A percentile compares a stretch with the other conserved stretches of the same genome.
Evolutionary conservation across 2,888 invertebrate genomes (phyloP).

Genomic region (Orthonevra nobilis): DNA sequence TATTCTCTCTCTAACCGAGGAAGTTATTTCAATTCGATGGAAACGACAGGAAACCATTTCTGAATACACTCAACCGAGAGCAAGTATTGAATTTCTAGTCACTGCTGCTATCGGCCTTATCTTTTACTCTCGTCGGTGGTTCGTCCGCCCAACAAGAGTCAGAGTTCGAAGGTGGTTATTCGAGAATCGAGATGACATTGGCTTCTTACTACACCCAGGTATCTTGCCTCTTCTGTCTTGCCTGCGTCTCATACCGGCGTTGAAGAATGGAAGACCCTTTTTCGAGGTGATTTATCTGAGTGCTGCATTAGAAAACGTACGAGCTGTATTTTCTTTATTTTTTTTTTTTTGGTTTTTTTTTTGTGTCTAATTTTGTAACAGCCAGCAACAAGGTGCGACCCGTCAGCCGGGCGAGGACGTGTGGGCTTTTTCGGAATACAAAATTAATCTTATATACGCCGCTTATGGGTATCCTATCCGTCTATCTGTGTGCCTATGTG

Average conservation of each 20-base stretch:
- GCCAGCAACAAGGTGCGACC: constrained; percentile 53
- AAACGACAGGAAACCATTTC: constrained; percentile 67
- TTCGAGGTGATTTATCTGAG: constrained; percentile 66
- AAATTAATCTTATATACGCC: constrained; percentile 37
- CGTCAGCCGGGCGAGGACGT: constrained; percentile 35
- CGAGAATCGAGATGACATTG: constrained; percentile 65
- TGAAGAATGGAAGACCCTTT: constrained; percentile 55
- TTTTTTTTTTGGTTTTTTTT: constrained; percentile 45
- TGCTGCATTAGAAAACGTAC: constrained; percentile 52
- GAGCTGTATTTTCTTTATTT: no score
- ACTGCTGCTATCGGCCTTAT: constrained; percentile 20
- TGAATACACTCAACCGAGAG: constrained; percentile 7
- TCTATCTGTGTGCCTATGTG: constrained; percentile 12
- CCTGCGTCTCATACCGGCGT: not conserved
- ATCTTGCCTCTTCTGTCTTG: no score
- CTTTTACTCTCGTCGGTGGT: not conserved
- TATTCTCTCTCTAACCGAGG: constrained; percentile 53
- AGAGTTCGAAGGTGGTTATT: constrained; percentile 68
- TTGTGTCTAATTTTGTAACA: constrained; percentile 29
- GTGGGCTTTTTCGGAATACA: constrained; percentile 64
- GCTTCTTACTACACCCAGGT: constrained; percentile 38
- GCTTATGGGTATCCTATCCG: not conserved
- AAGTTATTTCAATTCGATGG: constrained; percentile 65
- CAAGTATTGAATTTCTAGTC: constrained; percentile 63
- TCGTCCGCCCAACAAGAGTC: constrained; percentile 4